phyloP scores from a whole-genome alignment of 2,888 invertebrate species.

The Apotomis capreana region DNA sequence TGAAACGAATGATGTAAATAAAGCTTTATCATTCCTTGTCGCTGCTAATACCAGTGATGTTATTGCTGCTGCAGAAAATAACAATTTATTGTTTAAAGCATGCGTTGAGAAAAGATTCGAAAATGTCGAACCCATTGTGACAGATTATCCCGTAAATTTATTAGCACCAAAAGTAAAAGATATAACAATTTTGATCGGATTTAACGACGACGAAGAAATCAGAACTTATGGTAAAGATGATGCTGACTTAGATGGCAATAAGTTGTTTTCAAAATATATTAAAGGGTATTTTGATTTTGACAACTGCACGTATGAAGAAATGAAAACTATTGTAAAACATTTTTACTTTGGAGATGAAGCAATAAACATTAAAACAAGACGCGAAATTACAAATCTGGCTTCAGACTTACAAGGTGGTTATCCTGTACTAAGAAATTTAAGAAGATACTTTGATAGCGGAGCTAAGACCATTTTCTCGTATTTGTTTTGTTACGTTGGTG shows the following conservation, averaged over 20 bases:
- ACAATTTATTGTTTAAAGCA: constrained; percentile 52
- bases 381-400: constrained; percentile 54
- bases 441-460: constrained; percentile 51
- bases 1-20: constrained; percentile 45
- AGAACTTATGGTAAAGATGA: constrained; percentile 48
- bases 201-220: constrained; percentile 56
- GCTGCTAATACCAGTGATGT: constrained; percentile 49
- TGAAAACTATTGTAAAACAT: constrained; percentile 48
- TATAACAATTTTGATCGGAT: constrained; percentile 60
- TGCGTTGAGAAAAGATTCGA: constrained; percentile 62
- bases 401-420: constrained; percentile 60
- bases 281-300: constrained; percentile 32
- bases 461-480: constrained; percentile 59
- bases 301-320: constrained; percentile 8
- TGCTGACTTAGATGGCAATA: constrained; percentile 48
- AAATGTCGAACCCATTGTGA: constrained; percentile 55
- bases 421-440: constrained; percentile 56
- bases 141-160: constrained; percentile 53
- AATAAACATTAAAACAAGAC: constrained; percentile 45
- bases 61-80: constrained; percentile 48
- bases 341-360: constrained; percentile 41
- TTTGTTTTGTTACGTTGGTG: constrained; percentile 62
- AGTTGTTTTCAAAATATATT: constrained; percentile 16
- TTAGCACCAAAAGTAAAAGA: constrained; percentile 53
- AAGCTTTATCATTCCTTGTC: constrained; percentile 55